phyloP scores from a whole-genome alignment of 2,888 invertebrate species.

The Dromius quadrimaculatus region DNA sequence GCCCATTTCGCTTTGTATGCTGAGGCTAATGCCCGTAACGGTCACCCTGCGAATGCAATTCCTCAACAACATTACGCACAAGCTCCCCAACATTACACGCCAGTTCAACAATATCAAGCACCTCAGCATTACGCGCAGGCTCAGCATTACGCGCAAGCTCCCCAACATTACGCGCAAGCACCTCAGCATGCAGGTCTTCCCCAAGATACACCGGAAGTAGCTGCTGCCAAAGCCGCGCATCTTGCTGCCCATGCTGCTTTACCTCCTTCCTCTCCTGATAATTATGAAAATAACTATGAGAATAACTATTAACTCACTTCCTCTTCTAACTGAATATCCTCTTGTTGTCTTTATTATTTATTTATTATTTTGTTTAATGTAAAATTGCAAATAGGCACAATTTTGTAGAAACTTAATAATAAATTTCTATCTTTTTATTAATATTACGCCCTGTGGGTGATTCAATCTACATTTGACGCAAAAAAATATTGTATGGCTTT shows the following conservation, averaged over 20 bases:
- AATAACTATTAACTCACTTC: conserved; percentile 1
- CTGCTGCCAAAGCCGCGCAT: conserved; percentile 42
- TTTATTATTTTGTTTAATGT: conserved; percentile 39
- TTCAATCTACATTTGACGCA: too few relatives aligned
- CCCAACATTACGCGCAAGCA: conserved; percentile 8
- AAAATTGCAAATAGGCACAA: conserved; percentile 1
- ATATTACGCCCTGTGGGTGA: conserved; percentile 24
- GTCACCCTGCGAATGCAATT: too few relatives aligned
- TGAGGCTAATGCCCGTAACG: conserved; percentile 37
- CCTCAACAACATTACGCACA: conserved; percentile 8
- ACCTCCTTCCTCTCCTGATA: neutral
- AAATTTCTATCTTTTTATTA: conserved; percentile 15
- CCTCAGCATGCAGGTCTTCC: conserved; percentile 31
- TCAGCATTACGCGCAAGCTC: conserved; percentile 5
- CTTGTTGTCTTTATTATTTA: conserved; percentile 29
- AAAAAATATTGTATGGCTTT: too few relatives aligned
- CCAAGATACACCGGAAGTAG: conserved; percentile 50
- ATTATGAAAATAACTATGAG: neutral
- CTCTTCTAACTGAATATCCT: neutral
- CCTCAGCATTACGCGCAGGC: conserved; percentile 10
- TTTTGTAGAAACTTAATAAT: conserved; percentile 33
- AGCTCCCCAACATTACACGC: conserved; percentile 15
- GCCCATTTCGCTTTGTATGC: conserved; percentile 48
- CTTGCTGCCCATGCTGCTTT: conserved; percentile 43
- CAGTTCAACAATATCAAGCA: conserved; percentile 1